A percentile compares a stretch with the other conserved stretches of the same genome.
Evolutionary conservation across 2,888 invertebrate genomes (phyloP).

Genomic region (Melanophora roralis): DNA sequence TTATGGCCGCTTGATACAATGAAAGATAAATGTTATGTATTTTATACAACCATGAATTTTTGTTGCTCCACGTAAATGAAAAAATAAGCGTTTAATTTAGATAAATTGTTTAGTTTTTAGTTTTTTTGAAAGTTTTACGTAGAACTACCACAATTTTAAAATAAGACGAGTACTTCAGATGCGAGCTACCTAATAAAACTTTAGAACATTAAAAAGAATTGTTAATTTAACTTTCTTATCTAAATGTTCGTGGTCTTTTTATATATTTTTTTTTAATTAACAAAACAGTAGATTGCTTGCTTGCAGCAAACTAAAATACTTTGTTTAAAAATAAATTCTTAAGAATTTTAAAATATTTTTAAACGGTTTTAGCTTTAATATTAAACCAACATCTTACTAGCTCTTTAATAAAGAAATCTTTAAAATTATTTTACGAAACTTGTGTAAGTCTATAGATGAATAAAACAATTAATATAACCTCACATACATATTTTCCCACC

Average conservation of each 20-base stretch:
- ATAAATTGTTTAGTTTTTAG: constrained; percentile 7
- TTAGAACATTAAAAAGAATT: background rate
- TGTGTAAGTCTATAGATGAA: background rate
- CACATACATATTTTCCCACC: constrained; percentile 18
- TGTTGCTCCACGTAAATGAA: background rate
- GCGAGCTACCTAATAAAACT: background rate
- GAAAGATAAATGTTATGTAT: constrained; percentile 15
- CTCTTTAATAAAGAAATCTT: background rate
- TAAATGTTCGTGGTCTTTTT: background rate
- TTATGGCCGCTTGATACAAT: constrained; percentile 18
- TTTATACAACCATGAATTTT: background rate
- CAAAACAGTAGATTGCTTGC: background rate
- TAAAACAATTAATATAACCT: background rate
- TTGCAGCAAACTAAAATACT: background rate
- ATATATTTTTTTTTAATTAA: background rate
- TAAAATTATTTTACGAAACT: constrained; percentile 13
- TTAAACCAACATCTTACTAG: background rate
- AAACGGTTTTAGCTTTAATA: background rate
- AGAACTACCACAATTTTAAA: background rate
- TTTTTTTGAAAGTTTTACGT: background rate
- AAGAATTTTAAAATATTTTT: background rate
- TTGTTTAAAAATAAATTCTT: background rate
- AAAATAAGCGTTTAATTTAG: background rate
- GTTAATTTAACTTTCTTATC: constrained; percentile 38
- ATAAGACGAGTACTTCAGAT: background rate